Evolutionary conservation across 2,797 vertebrate genomes (phyloP).

Genomic region (Luscinia megarhynchos): DNA sequence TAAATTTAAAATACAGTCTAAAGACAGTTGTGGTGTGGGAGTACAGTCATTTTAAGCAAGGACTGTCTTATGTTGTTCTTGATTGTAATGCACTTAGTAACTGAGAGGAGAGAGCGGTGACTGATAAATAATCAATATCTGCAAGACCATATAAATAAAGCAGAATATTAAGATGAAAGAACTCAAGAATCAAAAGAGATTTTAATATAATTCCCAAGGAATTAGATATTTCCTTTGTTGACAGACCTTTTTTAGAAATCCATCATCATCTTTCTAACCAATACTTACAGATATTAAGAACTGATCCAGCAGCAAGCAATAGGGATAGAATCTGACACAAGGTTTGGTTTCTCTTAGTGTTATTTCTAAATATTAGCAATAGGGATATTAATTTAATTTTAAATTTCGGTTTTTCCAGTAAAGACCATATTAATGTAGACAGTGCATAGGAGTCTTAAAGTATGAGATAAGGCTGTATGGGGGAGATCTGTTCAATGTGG

Average conservation of each 20-base stretch:
- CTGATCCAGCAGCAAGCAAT: not conserved
- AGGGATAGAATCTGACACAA: not conserved
- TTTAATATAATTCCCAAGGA: not conserved
- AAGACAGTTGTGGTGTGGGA: constrained; percentile 20
- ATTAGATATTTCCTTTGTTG: not conserved
- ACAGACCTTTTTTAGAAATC: not conserved
- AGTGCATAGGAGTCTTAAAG: not conserved
- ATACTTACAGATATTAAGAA: not conserved
- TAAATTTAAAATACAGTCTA: not conserved
- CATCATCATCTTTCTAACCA: not conserved
- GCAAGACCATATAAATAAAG: not conserved
- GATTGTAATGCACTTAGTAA: not conserved
- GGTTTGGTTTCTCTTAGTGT: not conserved
- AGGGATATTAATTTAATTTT: not conserved
- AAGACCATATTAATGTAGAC: not conserved
- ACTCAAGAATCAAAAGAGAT: constrained; percentile 5
- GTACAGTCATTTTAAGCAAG: constrained; percentile 28
- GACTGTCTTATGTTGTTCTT: not conserved
- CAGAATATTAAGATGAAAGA: constrained; percentile 21
- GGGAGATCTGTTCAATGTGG: constrained; percentile 52
- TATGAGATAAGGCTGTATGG: constrained; percentile 15
- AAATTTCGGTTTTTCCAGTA: not conserved
- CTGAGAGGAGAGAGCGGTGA: not conserved
- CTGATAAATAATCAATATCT: constrained; percentile 44
- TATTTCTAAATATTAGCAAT: not conserved